Evolutionary conservation across 2,888 invertebrate species (phyloP).

Genomic region (Pachymerium ferrugineum): DNA sequence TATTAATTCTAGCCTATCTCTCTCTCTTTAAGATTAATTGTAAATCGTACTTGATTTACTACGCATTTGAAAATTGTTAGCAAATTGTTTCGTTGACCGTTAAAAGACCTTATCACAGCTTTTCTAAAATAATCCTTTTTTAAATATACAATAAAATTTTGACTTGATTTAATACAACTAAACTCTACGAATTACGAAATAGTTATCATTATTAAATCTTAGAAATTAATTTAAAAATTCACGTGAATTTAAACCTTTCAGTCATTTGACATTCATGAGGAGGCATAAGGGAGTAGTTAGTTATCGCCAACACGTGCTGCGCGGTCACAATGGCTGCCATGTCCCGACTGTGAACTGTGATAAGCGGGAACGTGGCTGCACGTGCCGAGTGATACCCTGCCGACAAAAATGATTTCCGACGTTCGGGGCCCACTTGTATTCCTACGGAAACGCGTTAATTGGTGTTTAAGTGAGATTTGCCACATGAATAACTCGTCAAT

Average conservation of each 20-base stretch:
- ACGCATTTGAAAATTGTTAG: too few relatives aligned
- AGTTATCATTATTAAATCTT: too few relatives aligned
- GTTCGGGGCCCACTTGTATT: neutral
- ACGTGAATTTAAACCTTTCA: neutral
- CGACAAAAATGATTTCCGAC: neutral
- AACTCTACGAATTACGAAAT: too few relatives aligned
- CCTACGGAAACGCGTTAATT: neutral
- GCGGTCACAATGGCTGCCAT: neutral
- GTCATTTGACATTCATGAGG: neutral
- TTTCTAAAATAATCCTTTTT: too few relatives aligned
- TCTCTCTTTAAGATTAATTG: too few relatives aligned
- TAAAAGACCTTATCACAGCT: too few relatives aligned
- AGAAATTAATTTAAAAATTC: neutral
- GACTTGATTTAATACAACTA: too few relatives aligned
- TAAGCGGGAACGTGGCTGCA: neutral
- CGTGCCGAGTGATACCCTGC: neutral
- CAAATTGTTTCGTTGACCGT: too few relatives aligned
- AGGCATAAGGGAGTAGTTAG: neutral
- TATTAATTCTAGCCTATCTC: too few relatives aligned
- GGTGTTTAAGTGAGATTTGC: conserved; percentile 2
- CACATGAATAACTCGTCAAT: neutral
- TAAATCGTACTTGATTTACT: too few relatives aligned
- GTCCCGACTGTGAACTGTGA: conserved; percentile 8
- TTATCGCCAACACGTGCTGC: neutral
- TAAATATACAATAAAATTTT: too few relatives aligned